Evolutionary conservation across 2,888 invertebrate species (phyloP).

Genomic region (Orthonychiurus folsomi): DNA sequence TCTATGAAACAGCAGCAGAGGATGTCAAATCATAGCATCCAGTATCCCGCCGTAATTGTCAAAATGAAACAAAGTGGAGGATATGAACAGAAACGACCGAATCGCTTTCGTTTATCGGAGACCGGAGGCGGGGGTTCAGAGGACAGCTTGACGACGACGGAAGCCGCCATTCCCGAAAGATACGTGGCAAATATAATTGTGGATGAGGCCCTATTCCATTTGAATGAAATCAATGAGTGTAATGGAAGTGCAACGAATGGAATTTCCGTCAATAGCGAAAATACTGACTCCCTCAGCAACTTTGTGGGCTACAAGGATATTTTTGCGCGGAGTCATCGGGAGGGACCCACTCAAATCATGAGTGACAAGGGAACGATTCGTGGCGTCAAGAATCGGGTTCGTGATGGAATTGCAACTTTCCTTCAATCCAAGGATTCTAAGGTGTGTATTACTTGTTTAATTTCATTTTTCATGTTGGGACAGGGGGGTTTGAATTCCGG

Average conservation of each 20-base stretch:
- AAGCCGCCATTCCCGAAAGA: neutral
- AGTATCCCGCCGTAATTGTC: neutral
- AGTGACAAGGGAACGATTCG: constrained; percentile 88
- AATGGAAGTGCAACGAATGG: constrained; percentile 16
- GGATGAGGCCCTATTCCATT: constrained; percentile 34
- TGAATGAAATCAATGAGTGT: constrained; percentile 37
- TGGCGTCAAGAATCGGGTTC: constrained; percentile 86
- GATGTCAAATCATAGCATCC: neutral
- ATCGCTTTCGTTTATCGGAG: no score
- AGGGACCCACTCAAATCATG: constrained; percentile 66
- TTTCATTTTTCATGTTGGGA: no score
- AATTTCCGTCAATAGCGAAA: constrained; percentile 8
- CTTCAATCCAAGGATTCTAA: constrained; percentile 65
- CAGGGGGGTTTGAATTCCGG: neutral
- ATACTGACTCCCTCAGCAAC: constrained; percentile 46
- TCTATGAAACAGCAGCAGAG: neutral
- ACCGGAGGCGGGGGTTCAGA: neutral
- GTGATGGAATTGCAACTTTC: constrained; percentile 92
- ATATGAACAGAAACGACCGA: no score
- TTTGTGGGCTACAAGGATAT: constrained; percentile 71
- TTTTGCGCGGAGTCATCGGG: constrained; percentile 51
- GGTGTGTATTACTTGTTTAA: constrained; percentile 62
- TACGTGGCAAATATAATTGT: constrained; percentile 13
- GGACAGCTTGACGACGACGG: neutral
- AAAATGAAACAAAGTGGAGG: neutral